Evolutionary conservation across 2,113 vertebrate species (phyloP).

Genomic region (Heliornis fulica): DNA sequence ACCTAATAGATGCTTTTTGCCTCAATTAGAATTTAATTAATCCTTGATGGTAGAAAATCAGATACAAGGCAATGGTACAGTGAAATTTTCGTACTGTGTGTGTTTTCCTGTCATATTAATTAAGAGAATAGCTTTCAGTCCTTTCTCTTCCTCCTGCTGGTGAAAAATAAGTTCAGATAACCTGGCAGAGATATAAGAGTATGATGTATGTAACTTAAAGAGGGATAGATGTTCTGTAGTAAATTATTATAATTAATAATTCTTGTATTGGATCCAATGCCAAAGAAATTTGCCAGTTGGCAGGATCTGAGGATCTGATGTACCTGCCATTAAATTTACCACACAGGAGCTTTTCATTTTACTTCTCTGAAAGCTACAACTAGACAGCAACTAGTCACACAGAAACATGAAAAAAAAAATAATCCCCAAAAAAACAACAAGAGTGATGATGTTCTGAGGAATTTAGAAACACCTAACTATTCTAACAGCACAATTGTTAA

Average conservation of each 20-base stretch:
- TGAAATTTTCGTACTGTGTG: not conserved
- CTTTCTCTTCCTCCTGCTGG: not conserved
- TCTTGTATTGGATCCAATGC: not conserved
- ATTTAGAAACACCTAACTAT: not conserved
- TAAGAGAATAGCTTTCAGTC: not conserved
- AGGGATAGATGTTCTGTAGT: not conserved
- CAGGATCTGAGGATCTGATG: not conserved
- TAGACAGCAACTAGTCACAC: not conserved
- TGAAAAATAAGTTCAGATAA: not conserved
- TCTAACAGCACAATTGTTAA: not conserved
- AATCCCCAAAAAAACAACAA: no score
- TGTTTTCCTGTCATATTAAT: not conserved
- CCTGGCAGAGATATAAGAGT: not conserved
- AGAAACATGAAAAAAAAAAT: not conserved
- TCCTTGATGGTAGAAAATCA: not conserved
- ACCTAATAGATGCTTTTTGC: not conserved
- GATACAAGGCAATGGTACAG: not conserved
- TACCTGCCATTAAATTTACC: not conserved
- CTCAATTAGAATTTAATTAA: not conserved
- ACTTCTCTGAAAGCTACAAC: not conserved
- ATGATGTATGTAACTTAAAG: not conserved
- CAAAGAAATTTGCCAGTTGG: not conserved
- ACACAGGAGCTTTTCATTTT: not conserved
- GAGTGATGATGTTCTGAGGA: not conserved
- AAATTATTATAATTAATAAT: not conserved